Base-by-base conservation (phyloP, 1,140 invertebrate genomes). In the Oryctes rhinoceros region DNA sequence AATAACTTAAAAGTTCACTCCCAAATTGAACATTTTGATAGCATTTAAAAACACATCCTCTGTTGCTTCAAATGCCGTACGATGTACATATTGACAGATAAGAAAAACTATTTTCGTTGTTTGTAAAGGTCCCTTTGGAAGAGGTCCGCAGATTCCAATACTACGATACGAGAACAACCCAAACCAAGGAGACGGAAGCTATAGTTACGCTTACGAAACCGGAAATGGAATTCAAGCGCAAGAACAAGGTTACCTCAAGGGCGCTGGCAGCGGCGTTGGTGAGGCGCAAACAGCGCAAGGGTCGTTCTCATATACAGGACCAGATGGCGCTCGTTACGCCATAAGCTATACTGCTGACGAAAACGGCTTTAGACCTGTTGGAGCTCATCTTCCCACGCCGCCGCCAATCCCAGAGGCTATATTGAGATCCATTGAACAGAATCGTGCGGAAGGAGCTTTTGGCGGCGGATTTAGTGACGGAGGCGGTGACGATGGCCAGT, bases 391-490 rank as follows among this genome's bases (percentile, higher is more conserved):
- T 13, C 93, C 93, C 9, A 92, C 91, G 2, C 90, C 92, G 18
- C 92, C 92, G 65, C 92, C 92, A 76, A 91, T 93, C 39, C 92
- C 92, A 53, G 89, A 89, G 79, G 91, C 90, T 80, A 93, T 94
- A 80, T 89, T 90, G 82, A 89, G 90, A 83, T 91, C 91, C 15
- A 85, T 93, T 24, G 92, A 91, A 59, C 92, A 90, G 83, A 87
- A 92, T 80, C 90, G 90, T 77, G 75, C 80, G 1, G 84, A 87
- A 84, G 84, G 85, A 84, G 82, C 85, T 1, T 79, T 81, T 53
- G 81, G 83, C 11, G 47, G 76, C 13, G 44, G 44, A 78, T 78
- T 71, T 71, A 24, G 65, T 7, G 20, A 24, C 15, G 65, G 13
- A 10, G 13, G 65, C 24, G 65, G 65, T 71, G 76, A 77, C 78